Percentiles rank a stretch among this genome's conserved stretches.
phyloP scores from a whole-genome alignment of 2,113 vertebrate genomes.

The Formicarius rufipectus region DNA sequence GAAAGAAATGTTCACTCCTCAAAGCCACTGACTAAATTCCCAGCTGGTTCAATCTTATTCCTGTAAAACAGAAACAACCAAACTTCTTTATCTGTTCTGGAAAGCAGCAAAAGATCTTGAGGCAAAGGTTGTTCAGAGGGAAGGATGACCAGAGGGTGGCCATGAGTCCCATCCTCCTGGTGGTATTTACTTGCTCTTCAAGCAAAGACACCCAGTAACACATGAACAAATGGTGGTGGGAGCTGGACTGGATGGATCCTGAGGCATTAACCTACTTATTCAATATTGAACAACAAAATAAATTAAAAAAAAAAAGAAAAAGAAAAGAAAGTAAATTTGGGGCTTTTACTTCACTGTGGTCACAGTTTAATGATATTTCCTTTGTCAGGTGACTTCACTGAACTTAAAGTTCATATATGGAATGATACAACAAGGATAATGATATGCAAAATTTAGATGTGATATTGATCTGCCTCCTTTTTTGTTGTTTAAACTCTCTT shows the following conservation, averaged over 20 bases:
- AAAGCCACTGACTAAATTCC: neutral
- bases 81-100: neutral
- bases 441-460: accelerated
- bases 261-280: neutral
- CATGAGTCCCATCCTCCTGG: neutral
- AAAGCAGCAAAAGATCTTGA: neutral
- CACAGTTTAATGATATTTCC: neutral
- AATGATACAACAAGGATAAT: neutral
- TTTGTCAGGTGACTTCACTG: neutral
- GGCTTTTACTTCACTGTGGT: neutral
- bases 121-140: neutral
- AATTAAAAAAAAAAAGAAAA: too few relatives aligned
- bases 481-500: neutral
- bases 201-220: neutral
- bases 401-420: neutral
- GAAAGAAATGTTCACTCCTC: neutral
- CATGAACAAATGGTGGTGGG: neutral
- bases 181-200: neutral
- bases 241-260: neutral
- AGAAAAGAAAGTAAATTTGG: too few relatives aligned
- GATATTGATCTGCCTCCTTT: neutral
- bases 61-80: neutral
- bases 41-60: neutral
- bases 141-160: neutral
- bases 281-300: neutral